Evolutionary conservation across 2,797 vertebrate species (phyloP), one percentile per base, ranked within the genome.

Genomic region (Melanotaenia parkinsoni): DNA sequence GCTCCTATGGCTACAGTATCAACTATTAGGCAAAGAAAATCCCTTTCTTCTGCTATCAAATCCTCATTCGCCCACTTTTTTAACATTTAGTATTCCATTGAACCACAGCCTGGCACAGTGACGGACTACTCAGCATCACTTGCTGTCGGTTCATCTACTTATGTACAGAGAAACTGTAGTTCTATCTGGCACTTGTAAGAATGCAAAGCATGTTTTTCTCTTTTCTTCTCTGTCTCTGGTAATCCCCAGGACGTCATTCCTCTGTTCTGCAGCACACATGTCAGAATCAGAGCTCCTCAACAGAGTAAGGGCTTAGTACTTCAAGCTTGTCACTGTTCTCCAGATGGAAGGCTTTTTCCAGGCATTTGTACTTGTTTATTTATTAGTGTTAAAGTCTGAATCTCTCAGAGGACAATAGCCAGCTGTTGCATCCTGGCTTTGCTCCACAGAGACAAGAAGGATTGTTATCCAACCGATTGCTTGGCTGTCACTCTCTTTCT

Each of bases 401-500:
- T 85, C 89, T 90, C 93, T 92, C 72, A 68, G 92, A 93, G 92
- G 88, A 91, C 86, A 86, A 83, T 81, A 82, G 87, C 90, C 94
- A 94, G 92, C 92, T 95, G 94, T 91, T 93, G 90, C 81, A 67
- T 91, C 90, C 91, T 86, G 78, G 85, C 87, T 86, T 79, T 82
- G 86, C 82, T 93, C 89, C 91, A 86, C 72, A 2, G 87, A 93
- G 85, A 92, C 74, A 1, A 58, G 70, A 74, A 87, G 73, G 69
- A 88, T 75, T 85, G 82, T 86, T 89, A 87, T 91, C 82, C 77
- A 85, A 70, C 70, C 81, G 80, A 88, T 90, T 73, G 72, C 91
- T 75, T 65, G 66, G 78, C 84, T 91, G 86, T 91, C 88, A 83
- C 79, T 86, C 50, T 47, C 54, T 59, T 32, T 70, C 53, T 69